Conservation (phyloP, 2,113 vertebrate genomes). For the Ovis canadensis region DNA sequence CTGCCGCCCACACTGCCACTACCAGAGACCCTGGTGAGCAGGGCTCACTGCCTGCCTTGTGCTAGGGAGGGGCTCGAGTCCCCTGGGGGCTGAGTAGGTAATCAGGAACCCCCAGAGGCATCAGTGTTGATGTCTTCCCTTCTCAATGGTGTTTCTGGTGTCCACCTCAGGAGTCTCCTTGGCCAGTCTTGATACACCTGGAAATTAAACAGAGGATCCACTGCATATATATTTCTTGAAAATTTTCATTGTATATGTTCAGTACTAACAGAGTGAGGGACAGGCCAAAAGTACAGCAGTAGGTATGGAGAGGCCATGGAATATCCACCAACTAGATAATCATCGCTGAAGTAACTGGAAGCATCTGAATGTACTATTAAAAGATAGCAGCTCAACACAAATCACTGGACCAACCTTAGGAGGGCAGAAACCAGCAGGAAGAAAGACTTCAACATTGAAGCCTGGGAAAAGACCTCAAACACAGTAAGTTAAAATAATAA, state of each 20-base stretch:
- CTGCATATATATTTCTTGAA: slow-evolving; percentile 54
- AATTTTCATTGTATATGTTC: slow-evolving; percentile 4
- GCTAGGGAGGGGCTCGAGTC: not conserved
- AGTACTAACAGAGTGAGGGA: not conserved
- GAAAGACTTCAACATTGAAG: not conserved
- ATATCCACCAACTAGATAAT: slow-evolving; percentile 1
- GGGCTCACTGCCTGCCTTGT: not conserved
- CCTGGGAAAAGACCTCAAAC: not conserved
- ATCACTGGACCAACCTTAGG: not conserved
- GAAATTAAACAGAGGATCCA: slow-evolving; percentile 10
- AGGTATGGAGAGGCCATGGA: slow-evolving; percentile 27
- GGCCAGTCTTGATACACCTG: slow-evolving; percentile 55
- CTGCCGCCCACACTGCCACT: not conserved
- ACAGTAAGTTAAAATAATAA: not conserved
- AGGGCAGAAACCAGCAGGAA: not conserved
- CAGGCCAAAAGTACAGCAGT: not conserved
- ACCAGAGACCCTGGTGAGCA: slow-evolving; percentile 34
- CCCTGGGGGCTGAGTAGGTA: not conserved
- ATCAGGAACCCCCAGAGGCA: not conserved
- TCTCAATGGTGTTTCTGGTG: slow-evolving; percentile 45
- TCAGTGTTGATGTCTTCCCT: slow-evolving; percentile 46
- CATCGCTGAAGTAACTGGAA: not conserved
- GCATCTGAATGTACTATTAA: slow-evolving; percentile 56
- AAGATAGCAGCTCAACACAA: not conserved
- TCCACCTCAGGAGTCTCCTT: slow-evolving; percentile 11